Base-by-base conservation (phyloP, 2,888 invertebrate genomes). In the Allygus modestus region DNA sequence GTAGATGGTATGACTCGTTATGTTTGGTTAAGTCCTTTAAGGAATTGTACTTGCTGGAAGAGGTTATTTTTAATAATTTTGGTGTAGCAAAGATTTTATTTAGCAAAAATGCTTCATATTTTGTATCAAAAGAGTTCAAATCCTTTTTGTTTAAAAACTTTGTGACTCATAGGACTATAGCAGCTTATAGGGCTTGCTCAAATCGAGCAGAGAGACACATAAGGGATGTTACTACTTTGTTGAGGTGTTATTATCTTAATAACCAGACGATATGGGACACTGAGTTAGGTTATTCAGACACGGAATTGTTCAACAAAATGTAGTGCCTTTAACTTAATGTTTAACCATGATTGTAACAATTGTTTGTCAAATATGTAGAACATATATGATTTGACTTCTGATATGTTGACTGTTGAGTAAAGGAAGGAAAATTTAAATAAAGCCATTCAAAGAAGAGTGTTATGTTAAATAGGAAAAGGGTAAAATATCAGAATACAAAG, bases 101-200 rank as follows among this genome's bases (percentile, higher is more conserved):
- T 69, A 17, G 17, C 4, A 31, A 69, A 2, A 69, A 69, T 31
- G 69, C 69, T 20, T 20, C 31, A 1, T 33, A 69, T 33, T 69
- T 69, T 33, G 33, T 33, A 33, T 69, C 69, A 4, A 69, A 54
- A 23, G 54, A 54, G 20, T 54, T 54, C 20, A 54, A 54, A 20
- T 0, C 11, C 1, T 54, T 12, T 54, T 54, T 54, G 23, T 54
- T 54, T 54, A 54, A 54, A 11, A 23, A 54, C 20, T 54, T n/a
- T 15, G 15, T 54, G 2, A 5, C 20, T 20, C 54, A 54, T 11
- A 54, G 54, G 54, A n/a, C 11, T 20, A 54, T 54, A 20, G 54
- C 54, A 9, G 23, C 23, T 7, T 54, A 54, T 11, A 20, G 23
- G 15, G 54, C 54, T 7, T 2, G 1, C 2, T 5, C 11, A 20